These are phyloP conservation scores for Percopsis omiscomaycus DNA, from an alignment of 2,797 vertebrate species.

Conservation along the genomic window DNA sequence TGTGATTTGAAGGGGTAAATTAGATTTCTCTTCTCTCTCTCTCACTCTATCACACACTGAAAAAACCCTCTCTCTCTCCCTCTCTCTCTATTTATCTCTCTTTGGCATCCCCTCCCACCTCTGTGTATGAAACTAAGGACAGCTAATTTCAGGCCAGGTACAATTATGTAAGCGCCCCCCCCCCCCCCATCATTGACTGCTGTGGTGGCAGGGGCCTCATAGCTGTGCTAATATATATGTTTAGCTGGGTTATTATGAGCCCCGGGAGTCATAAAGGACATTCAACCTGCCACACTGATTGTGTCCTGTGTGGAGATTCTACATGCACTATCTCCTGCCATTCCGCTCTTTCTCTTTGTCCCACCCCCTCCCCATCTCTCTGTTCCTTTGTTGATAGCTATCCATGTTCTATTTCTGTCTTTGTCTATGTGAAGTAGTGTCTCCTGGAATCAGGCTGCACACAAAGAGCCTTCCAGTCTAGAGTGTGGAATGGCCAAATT, in stretches of 20 bases:
- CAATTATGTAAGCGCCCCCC: constrained; percentile 81
- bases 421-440: constrained; percentile 49
- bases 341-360: constrained; percentile 50
- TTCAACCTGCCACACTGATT: constrained; percentile 66
- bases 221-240: constrained; percentile 83
- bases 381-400: constrained; percentile 53
- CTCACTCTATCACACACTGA: neutral
- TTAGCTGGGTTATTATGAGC: constrained; percentile 81
- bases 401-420: constrained; percentile 51
- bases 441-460: constrained; percentile 47
- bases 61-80: constrained; percentile 30
- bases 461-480: constrained; percentile 52
- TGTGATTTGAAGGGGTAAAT: constrained; percentile 85
- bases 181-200: constrained; percentile 79
- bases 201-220: constrained; percentile 77
- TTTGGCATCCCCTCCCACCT: constrained; percentile 32
- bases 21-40: constrained; percentile 76
- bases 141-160: constrained; percentile 78
- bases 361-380: constrained; percentile 5
- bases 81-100: constrained; percentile 17
- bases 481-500: constrained; percentile 41
- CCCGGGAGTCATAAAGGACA: constrained; percentile 75
- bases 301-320: constrained; percentile 61
- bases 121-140: constrained; percentile 73
- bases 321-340: constrained; percentile 42